phyloP scores from a whole-genome alignment of 2,113 vertebrate species.

The Gadus macrocephalus region DNA sequence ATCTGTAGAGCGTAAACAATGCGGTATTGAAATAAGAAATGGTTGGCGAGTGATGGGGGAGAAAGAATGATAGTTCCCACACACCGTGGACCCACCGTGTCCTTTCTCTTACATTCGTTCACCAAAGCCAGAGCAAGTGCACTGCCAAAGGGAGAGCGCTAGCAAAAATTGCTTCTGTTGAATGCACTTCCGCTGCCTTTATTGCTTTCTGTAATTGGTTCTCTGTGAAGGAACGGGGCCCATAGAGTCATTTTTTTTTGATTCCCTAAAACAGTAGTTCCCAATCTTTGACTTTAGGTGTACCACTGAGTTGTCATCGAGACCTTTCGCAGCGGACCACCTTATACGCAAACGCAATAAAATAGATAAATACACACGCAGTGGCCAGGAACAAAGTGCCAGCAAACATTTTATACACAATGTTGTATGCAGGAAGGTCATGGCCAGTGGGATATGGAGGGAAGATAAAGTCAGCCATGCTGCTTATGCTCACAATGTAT shows the following conservation, averaged over 20 bases:
- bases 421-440: no score
- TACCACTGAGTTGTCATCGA: no score
- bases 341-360: no score
- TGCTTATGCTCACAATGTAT: no score
- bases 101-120: slow-evolving; percentile 1
- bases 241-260: slow-evolving; percentile 33
- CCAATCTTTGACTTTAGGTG: no score
- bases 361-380: no score
- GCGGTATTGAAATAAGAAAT: slow-evolving; percentile 59
- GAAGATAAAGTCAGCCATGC: no score
- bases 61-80: slow-evolving; percentile 40
- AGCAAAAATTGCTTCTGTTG: slow-evolving; percentile 69
- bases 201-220: slow-evolving; percentile 75
- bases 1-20: slow-evolving; percentile 60
- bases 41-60: slow-evolving; percentile 33
- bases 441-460: no score
- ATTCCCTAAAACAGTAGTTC: slow-evolving; percentile 13
- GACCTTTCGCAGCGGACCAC: no score
- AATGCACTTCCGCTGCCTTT: slow-evolving; percentile 67
- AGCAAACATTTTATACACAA: no score
- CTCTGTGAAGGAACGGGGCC: slow-evolving; percentile 60
- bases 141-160: slow-evolving; percentile 60
- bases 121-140: slow-evolving; percentile 53
- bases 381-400: no score
- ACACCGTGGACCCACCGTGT: slow-evolving; percentile 15